These are phyloP conservation scores for Aphidius gifuensis DNA, from an alignment of 1,140 invertebrate genomes.

Conservation along the genomic window DNA sequence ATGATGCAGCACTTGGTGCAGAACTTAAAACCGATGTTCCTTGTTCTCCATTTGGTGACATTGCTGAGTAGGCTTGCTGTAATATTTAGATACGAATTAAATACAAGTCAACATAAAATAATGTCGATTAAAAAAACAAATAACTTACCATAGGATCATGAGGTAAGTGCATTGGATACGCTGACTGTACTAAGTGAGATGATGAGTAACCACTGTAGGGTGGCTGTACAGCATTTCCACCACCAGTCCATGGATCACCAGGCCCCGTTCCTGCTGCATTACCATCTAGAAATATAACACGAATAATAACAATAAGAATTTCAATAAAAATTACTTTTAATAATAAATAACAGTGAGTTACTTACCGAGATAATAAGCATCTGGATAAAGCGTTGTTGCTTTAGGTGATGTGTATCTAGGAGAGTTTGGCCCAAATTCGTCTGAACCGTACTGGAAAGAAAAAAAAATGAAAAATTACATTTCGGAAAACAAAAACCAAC, in stretches of 20 bases:
- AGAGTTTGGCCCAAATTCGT: conserved; percentile 85
- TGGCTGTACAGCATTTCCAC: conserved; percentile 50
- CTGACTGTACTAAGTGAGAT: conserved; percentile 51
- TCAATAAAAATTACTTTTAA: conserved; percentile 1
- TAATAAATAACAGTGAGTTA: not conserved
- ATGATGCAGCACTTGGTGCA: conserved; percentile 62
- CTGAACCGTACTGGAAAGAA: conserved; percentile 77
- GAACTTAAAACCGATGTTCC: conserved; percentile 54
- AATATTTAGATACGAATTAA: conserved; percentile 5
- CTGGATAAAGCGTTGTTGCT: conserved; percentile 55
- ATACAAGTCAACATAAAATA: conserved; percentile 4
- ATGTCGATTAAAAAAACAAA: not conserved
- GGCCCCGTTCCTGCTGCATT: conserved; percentile 51
- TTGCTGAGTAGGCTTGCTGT: conserved; percentile 60
- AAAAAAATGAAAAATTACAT: conserved; percentile 29
- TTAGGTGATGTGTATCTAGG: conserved; percentile 84
- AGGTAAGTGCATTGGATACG: conserved; percentile 60
- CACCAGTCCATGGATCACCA: conserved; percentile 50
- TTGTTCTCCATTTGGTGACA: conserved; percentile 57
- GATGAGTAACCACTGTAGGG: conserved; percentile 50
- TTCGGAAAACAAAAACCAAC: no score
- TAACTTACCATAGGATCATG: conserved; percentile 62
- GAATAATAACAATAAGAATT: not conserved
- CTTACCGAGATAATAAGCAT: conserved; percentile 57
- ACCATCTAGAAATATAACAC: conserved; percentile 47